Conservation (phyloP, 2,113 vertebrate genomes). For the Apodemus sylvaticus region DNA sequence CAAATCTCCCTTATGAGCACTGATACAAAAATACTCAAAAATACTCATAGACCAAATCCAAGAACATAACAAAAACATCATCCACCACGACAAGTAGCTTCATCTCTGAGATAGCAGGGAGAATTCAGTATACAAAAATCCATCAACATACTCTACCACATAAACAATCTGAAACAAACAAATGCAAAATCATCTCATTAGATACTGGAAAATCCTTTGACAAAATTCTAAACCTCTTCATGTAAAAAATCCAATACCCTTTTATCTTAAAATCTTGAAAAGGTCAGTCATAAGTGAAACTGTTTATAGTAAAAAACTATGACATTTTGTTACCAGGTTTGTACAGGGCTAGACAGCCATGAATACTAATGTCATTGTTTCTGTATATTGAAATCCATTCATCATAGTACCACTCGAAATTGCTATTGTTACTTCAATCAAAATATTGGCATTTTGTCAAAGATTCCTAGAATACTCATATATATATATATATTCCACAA, state of each 20-base stretch:
- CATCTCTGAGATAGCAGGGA: background rate
- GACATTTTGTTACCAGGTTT: background rate
- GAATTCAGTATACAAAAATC: background rate
- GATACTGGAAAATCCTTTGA: background rate
- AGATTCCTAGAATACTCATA: background rate
- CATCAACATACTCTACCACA: background rate
- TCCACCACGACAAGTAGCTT: background rate
- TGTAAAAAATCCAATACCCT: background rate
- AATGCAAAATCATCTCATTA: background rate
- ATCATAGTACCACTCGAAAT: background rate
- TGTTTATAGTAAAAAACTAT: no score
- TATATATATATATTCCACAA: background rate
- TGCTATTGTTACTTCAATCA: background rate
- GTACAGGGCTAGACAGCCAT: background rate
- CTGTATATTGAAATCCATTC: background rate
- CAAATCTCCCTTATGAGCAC: background rate
- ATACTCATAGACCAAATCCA: background rate
- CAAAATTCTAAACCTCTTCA: background rate
- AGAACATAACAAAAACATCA: background rate
- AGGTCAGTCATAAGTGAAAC: no score
- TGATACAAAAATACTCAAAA: background rate
- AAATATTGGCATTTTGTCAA: background rate
- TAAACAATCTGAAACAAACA: background rate
- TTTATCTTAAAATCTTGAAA: no score
- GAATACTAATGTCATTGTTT: background rate